Percentiles rank a stretch among this genome's conserved stretches.
Evolutionary conservation across 2,113 vertebrate species (phyloP).

Genomic region (Tachysurus vachellii): DNA sequence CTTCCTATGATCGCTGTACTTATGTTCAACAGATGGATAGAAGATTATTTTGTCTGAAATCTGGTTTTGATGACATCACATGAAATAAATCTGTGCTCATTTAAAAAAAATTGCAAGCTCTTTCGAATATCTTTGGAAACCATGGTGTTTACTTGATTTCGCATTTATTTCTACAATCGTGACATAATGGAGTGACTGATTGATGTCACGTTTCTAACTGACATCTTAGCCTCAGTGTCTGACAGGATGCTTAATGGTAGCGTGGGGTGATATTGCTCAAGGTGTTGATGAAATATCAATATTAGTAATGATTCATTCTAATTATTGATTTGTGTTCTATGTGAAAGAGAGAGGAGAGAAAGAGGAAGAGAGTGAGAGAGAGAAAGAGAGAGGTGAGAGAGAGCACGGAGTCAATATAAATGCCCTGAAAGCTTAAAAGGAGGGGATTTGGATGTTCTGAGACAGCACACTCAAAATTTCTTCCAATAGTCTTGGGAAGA

Average conservation of each 20-base stretch:
- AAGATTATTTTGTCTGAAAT: too few species aligned
- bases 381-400: slow-evolving; percentile 32
- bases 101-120: too few species aligned
- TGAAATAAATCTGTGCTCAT: too few species aligned
- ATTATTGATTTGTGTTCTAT: slow-evolving; percentile 1
- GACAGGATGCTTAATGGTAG: slow-evolving; percentile 10
- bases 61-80: too few species aligned
- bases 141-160: too few species aligned
- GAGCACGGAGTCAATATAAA: slow-evolving; percentile 69
- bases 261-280: neutral
- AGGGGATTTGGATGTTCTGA: slow-evolving; percentile 67
- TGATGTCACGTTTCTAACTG: neutral
- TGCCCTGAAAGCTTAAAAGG: slow-evolving; percentile 71
- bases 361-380: slow-evolving; percentile 7
- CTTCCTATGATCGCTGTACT: too few species aligned
- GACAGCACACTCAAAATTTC: slow-evolving; percentile 68
- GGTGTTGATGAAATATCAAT: neutral
- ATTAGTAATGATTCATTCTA: neutral
- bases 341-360: neutral
- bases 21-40: too few species aligned
- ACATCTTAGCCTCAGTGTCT: neutral
- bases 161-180: too few species aligned
- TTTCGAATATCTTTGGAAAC: too few species aligned
- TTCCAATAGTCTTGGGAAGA: slow-evolving; percentile 73
- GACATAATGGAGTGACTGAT: neutral